phyloP scores from a whole-genome alignment of 2,797 vertebrate species.

The Anguilla pacifica region DNA sequence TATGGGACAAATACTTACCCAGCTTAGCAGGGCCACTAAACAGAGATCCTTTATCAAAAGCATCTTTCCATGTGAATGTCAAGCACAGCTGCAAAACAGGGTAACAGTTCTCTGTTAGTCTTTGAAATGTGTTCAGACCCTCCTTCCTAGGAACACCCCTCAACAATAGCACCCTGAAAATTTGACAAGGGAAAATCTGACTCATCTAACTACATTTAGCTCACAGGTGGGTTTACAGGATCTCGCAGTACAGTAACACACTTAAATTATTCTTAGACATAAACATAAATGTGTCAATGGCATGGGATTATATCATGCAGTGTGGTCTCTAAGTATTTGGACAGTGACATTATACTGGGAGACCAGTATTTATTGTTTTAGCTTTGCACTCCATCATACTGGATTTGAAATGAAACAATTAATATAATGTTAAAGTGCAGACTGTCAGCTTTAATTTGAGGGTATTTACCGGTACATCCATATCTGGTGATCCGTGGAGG shows the following conservation, averaged over 20 bases:
- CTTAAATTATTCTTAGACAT: no score
- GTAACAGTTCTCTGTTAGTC: neutral
- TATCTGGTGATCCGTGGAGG: no score
- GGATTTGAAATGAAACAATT: no score
- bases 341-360: no score
- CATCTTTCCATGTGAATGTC: slow-evolving; percentile 99
- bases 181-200: neutral
- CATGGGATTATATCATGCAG: no score
- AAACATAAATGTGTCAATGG: no score
- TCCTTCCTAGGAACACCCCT: neutral
- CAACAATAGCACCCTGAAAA: neutral
- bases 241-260: neutral
- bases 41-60: slow-evolving; percentile 98
- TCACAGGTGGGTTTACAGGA: neutral
- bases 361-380: no score
- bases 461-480: no score
- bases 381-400: no score
- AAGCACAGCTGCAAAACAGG: slow-evolving; percentile 82
- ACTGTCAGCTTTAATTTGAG: no score
- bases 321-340: no score
- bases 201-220: neutral
- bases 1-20: slow-evolving; percentile 69
- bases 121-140: neutral
- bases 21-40: slow-evolving; percentile 96
- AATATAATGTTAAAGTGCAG: no score